phyloP scores from a whole-genome alignment of 2,797 vertebrate species.

The Pteropus rufus region DNA sequence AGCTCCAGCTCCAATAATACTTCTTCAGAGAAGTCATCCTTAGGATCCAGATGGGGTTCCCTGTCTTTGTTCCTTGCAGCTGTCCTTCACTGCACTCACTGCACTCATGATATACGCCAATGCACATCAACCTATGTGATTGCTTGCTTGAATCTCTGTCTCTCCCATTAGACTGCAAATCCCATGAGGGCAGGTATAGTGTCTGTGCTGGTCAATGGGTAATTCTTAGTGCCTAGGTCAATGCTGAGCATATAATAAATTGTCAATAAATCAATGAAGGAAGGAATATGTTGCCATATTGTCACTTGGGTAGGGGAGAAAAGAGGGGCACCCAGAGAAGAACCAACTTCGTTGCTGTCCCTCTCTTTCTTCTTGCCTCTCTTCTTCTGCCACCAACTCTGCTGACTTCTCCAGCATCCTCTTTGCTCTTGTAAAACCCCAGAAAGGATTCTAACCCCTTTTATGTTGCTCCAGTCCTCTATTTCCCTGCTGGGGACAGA shows the following conservation, averaged over 20 bases:
- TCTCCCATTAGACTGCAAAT: not conserved
- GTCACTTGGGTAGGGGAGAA: not conserved
- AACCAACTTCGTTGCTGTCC: not conserved
- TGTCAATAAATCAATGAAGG: not conserved
- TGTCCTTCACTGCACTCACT: not conserved
- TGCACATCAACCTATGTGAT: not conserved
- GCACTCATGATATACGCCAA: not conserved
- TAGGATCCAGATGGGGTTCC: not conserved
- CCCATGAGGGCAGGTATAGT: not conserved
- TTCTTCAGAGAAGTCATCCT: not conserved
- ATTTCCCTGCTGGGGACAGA: not conserved
- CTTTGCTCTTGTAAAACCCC: accelerated
- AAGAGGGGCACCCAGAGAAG: not conserved
- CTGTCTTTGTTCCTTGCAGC: not conserved
- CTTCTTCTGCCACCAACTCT: not conserved
- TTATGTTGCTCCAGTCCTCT: not conserved
- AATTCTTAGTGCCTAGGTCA: not conserved
- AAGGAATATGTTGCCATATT: not conserved
- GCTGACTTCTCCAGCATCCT: not conserved
- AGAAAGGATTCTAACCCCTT: not conserved
- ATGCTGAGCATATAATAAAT: not conserved
- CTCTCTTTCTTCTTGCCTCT: not conserved
- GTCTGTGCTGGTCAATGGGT: not conserved
- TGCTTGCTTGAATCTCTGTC: not conserved
- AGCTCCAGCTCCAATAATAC: not conserved